These are phyloP conservation scores for Nasonia vitripennis DNA, from an alignment of 1,140 invertebrate genomes.

Conservation along the genomic window DNA sequence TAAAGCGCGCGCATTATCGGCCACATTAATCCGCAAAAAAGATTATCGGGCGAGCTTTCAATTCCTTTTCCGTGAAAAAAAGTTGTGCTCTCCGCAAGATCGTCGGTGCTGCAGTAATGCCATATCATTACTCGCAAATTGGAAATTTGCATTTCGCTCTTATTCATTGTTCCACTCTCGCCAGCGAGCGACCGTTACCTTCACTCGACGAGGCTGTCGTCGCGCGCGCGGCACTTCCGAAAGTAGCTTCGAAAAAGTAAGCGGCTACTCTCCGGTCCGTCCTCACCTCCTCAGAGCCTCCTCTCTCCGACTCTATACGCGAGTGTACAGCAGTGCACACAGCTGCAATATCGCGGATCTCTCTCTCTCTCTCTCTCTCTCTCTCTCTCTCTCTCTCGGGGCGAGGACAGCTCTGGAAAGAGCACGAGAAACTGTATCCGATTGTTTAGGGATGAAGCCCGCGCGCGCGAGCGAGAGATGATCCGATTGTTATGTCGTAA, in stretches of 20 bases:
- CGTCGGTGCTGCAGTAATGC: not conserved
- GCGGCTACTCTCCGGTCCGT: not conserved
- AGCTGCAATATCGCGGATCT: not conserved
- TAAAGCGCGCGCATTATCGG: not conserved
- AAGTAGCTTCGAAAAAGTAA: conserved; percentile 23
- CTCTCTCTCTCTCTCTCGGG: too few species aligned
- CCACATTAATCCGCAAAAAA: not conserved
- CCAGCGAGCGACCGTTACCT: not conserved
- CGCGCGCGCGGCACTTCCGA: not conserved
- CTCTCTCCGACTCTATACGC: not conserved
- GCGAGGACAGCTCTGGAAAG: conserved; percentile 5
- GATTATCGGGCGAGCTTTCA: not conserved
- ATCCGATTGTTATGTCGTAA: conserved; percentile 37
- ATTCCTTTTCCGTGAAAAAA: not conserved
- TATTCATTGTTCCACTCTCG: not conserved
- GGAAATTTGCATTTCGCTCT: conserved; percentile 13
- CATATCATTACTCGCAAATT: not conserved
- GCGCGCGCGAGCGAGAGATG: not conserved
- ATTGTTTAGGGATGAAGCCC: conserved; percentile 46
- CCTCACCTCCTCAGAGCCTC: not conserved
- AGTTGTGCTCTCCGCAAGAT: not conserved
- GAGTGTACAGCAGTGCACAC: not conserved
- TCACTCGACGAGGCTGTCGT: conserved; percentile 7
- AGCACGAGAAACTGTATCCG: conserved; percentile 35
- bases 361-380: too few species aligned